A percentile compares a stretch with the other conserved stretches of the same genome.
Evolutionary conservation across 2,888 invertebrate genomes (phyloP).

Genomic region (Xestia ashworthii): DNA sequence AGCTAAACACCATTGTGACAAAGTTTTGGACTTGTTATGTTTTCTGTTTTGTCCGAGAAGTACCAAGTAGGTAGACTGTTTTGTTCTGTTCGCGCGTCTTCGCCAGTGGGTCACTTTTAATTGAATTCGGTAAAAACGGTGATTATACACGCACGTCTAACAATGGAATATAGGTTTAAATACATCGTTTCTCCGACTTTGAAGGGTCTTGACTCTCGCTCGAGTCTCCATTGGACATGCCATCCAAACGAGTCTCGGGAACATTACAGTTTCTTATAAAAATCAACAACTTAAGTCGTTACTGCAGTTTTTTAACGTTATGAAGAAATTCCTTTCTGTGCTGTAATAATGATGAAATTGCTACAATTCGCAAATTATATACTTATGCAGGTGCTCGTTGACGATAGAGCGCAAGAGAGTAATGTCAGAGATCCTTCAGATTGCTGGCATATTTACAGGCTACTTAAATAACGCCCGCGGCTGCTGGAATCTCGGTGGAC

Average conservation of each 20-base stretch:
- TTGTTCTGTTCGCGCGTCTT: slow-evolving; percentile 73
- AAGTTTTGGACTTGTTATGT: slow-evolving; percentile 68
- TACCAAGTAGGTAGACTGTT: slow-evolving; percentile 67
- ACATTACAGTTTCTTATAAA: slow-evolving; percentile 9
- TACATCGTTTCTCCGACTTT: slow-evolving; percentile 65
- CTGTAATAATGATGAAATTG: slow-evolving; percentile 29
- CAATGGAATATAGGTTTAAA: slow-evolving; percentile 75
- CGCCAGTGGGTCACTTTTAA: slow-evolving; percentile 88
- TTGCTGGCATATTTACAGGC: slow-evolving; percentile 53
- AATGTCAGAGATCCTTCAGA: slow-evolving; percentile 58
- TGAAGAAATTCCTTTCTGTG: slow-evolving; percentile 21
- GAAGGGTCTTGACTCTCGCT: slow-evolving; percentile 35
- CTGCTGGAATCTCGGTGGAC: slow-evolving; percentile 54
- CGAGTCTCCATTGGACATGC: slow-evolving; percentile 13
- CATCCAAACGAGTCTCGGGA: neutral
- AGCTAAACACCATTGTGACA: slow-evolving; percentile 70
- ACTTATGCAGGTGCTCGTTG: slow-evolving; percentile 36
- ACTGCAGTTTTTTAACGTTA: slow-evolving; percentile 21
- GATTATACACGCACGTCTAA: slow-evolving; percentile 87
- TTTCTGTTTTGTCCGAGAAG: slow-evolving; percentile 67
- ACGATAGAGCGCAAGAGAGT: slow-evolving; percentile 39
- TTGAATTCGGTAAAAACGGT: slow-evolving; percentile 86
- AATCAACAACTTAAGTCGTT: slow-evolving; percentile 2
- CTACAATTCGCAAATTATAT: slow-evolving; percentile 46
- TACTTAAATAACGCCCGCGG: slow-evolving; percentile 57